phyloP scores from a whole-genome alignment of 2,113 vertebrate genomes.

The Equus przewalskii region DNA sequence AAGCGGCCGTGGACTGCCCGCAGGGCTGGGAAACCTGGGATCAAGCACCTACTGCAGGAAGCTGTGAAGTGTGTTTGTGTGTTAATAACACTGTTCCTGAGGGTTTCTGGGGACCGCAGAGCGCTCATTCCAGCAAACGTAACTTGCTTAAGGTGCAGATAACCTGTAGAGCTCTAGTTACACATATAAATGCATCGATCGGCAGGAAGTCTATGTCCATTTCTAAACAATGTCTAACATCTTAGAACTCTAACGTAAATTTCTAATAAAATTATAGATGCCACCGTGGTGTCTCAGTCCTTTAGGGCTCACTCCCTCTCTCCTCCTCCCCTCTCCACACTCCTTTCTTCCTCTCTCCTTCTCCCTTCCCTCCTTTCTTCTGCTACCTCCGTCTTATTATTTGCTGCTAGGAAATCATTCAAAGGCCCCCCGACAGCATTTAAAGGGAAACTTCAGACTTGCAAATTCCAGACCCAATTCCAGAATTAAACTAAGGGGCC shows the following conservation, averaged over 20 bases:
- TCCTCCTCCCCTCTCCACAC: too few relatives aligned
- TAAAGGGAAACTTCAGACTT: not conserved
- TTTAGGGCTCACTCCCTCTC: too few relatives aligned
- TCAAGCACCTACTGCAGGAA: not conserved
- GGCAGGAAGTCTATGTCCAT: not conserved
- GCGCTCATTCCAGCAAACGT: not conserved
- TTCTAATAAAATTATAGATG: not conserved
- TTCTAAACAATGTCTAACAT: not conserved
- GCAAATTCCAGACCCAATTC: not conserved
- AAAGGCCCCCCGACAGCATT: not conserved
- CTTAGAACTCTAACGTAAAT: not conserved
- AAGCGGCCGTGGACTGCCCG: not conserved
- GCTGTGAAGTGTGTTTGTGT: not conserved
- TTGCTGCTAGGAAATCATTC: not conserved
- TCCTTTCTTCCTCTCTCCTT: not conserved
- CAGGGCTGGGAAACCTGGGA: not conserved
- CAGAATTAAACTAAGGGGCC: not conserved
- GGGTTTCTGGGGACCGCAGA: slow-evolving; percentile 12
- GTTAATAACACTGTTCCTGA: slow-evolving; percentile 34
- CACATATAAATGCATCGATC: not conserved
- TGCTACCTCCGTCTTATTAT: not conserved
- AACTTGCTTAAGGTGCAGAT: not conserved
- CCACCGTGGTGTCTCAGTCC: not conserved
- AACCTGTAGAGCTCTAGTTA: not conserved
- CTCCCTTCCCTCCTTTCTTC: not conserved